Evolutionary conservation across 2,797 vertebrate genomes (phyloP).

Genomic region (Ctenosaura bakeri): DNA sequence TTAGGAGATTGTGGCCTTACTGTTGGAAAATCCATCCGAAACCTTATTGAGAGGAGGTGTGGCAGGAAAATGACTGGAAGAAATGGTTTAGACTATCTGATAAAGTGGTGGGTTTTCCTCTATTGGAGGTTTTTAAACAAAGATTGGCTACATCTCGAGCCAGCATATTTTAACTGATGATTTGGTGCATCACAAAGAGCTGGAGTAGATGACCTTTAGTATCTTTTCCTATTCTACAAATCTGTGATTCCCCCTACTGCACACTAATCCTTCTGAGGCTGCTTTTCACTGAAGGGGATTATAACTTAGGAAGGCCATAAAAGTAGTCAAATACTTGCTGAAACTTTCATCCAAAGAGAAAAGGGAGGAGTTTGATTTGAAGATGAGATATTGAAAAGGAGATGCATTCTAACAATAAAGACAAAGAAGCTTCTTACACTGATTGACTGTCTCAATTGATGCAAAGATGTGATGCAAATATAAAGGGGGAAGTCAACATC

Average conservation of each 20-base stretch:
- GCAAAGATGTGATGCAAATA: background rate
- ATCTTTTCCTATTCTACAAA: no score
- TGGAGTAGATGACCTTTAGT: no score
- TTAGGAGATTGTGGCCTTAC: no score
- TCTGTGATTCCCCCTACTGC: background rate
- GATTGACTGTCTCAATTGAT: background rate
- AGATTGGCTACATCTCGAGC: no score
- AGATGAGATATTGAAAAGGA: background rate
- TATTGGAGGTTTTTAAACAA: no score
- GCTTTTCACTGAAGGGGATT: background rate
- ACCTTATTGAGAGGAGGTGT: no score
- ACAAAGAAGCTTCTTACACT: background rate
- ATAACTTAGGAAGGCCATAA: background rate
- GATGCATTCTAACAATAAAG: background rate
- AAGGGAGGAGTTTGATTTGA: background rate
- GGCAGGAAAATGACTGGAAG: no score
- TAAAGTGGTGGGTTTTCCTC: no score
- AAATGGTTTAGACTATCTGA: no score
- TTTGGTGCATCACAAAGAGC: no score
- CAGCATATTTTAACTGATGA: no score
- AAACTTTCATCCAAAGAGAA: background rate
- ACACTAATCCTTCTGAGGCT: background rate
- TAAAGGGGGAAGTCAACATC: background rate
- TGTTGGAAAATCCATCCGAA: no score
- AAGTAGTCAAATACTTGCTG: background rate